These are phyloP conservation scores for Caenorhabditis virilis DNA, from an alignment of 2,888 invertebrate genomes.

Conservation along the genomic window DNA sequence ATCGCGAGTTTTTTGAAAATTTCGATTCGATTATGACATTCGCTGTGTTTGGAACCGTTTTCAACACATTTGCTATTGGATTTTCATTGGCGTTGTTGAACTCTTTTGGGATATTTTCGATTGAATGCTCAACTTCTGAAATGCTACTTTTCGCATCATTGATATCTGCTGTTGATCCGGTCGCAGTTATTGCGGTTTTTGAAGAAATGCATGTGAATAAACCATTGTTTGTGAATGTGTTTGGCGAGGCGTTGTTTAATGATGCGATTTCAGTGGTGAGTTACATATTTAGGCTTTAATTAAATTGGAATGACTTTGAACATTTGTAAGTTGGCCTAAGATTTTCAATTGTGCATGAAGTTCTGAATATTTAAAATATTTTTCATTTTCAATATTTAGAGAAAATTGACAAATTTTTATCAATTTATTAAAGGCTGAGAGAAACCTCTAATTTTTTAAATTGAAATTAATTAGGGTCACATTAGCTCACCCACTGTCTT, in stretches of 20 bases:
- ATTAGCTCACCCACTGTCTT: no score
- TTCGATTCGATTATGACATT: slow-evolving; percentile 90
- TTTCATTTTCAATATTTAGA: no score
- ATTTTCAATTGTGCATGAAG: no score
- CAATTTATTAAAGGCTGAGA: no score
- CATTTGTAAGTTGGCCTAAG: no score
- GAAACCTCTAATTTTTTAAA: no score
- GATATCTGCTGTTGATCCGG: slow-evolving; percentile 46
- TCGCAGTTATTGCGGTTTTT: slow-evolving; percentile 45
- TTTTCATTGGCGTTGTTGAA: slow-evolving; percentile 12
- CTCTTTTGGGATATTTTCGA: slow-evolving; percentile 10
- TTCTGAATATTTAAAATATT: no score
- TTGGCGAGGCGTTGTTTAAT: slow-evolving; percentile 94
- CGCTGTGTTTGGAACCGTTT: slow-evolving; percentile 88
- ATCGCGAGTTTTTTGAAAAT: slow-evolving; percentile 93
- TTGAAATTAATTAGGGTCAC: no score
- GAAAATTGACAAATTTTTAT: no score
- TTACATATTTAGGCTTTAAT: no score
- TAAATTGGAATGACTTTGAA: no score
- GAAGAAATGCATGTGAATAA: slow-evolving; percentile 82
- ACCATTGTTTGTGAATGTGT: slow-evolving; percentile 94
- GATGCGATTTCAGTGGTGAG: slow-evolving; percentile 83
- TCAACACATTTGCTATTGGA: slow-evolving; percentile 79
- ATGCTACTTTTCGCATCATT: slow-evolving; percentile 40
- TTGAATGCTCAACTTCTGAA: slow-evolving; percentile 16